Evolutionary conservation across 2,888 invertebrate genomes (phyloP).

Genomic region (Cactoblastis cactorum): DNA sequence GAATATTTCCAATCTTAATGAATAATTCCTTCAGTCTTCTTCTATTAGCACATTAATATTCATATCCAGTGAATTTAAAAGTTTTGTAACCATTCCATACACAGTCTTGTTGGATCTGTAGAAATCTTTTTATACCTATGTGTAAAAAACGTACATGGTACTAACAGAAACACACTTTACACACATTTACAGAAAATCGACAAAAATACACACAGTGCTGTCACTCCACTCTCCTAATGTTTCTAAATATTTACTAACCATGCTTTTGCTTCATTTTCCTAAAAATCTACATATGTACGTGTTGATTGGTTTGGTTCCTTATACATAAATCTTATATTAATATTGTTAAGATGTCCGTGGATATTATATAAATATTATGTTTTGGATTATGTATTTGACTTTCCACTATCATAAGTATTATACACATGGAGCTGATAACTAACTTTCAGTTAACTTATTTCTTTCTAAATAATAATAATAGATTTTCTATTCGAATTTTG

Average conservation of each 20-base stretch:
- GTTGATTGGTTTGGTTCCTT: background rate
- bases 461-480: background rate
- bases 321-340: no score
- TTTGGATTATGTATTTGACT: background rate
- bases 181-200: slow-evolving; percentile 14
- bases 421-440: slow-evolving; percentile 7
- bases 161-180: slow-evolving; percentile 18
- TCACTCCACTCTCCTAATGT: slow-evolving; percentile 17
- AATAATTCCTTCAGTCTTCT: no score
- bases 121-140: no score
- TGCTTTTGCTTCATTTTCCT: slow-evolving; percentile 6
- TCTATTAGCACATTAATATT: no score
- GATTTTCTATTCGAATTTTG: background rate
- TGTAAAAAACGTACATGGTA: no score
- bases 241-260: slow-evolving; percentile 1
- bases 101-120: no score
- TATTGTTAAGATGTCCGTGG: no score
- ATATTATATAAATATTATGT: no score
- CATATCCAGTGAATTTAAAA: no score
- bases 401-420: background rate
- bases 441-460: slow-evolving; percentile 8
- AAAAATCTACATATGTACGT: background rate
- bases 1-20: no score
- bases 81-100: no score
- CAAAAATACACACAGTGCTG: slow-evolving; percentile 21